Evolutionary conservation across 2,797 vertebrate genomes (phyloP), one percentile per base, ranked within the genome.

Genomic region (Allobates femoralis): DNA sequence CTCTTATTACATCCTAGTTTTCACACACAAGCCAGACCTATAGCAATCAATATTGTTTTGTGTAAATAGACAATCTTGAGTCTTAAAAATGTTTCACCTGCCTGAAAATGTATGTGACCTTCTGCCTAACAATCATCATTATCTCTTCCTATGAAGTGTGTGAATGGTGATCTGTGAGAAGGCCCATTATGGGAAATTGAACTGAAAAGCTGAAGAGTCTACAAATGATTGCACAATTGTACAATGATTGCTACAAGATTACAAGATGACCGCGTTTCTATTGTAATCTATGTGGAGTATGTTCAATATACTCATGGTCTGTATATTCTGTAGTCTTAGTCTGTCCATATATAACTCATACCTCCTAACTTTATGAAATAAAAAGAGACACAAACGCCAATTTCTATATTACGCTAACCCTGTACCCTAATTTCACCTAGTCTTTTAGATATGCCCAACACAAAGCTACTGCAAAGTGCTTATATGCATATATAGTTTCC

Each of bases 121-220:
- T 12, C 69, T 73, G 69, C 46, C 34, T 73, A 73, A n/a, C 34
- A 73, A 26, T 73, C 69, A 46, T 37, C 37, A 26, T 50, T 73
- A 73, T 73, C 37, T 73, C 23, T 50, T 50, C 69, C 21, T 15
- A 15, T 46, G 1, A 7, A 23, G 16, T 32, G 37, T 37, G 18
- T 71, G 34, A 71, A n/a, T 46, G 37, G 37, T 73, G 37, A 73
- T 15, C 23, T 73, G 37, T 15, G 7, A 50, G 37, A n/a, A 73
- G 69, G 26, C 12, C 69, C 69, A 73, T 46, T 73, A 73, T 46
- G 37, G 23, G 69, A 73, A 46, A 50, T 50, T 14, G 37, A 73
- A 73, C 23, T 50, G 23, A 12, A 6, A 12, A 41, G 19, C 32
- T 41, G 67, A 19, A 23, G 34, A 71, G 37, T 71, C 21, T 71